phyloP scores from a whole-genome alignment of 2,797 vertebrate genomes.

The Chiloscyllium punctatum region DNA sequence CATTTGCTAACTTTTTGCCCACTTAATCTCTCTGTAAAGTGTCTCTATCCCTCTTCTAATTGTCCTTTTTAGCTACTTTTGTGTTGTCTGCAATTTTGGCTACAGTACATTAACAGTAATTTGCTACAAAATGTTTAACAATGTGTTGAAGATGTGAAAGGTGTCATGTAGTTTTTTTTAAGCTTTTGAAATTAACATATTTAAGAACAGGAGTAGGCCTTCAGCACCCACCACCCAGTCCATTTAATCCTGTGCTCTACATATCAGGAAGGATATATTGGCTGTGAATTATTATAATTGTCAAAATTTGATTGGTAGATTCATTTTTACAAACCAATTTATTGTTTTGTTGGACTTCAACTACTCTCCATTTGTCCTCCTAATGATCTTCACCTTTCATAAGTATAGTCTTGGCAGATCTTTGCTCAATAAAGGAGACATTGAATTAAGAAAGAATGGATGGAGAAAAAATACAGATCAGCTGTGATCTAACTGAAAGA shows the following conservation, averaged over 20 bases:
- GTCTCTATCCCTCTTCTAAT: too few species aligned
- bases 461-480: not conserved
- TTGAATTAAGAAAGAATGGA: not conserved
- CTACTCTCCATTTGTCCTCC: too few species aligned
- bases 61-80: too few species aligned
- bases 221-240: not conserved
- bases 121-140: not conserved
- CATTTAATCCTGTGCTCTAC: not conserved
- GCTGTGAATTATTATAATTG: not conserved
- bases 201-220: not conserved
- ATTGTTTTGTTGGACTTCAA: too few species aligned
- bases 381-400: too few species aligned
- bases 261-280: not conserved
- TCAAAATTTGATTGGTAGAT: not conserved
- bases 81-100: too few species aligned
- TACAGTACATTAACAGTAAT: not conserved
- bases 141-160: not conserved
- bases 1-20: too few species aligned
- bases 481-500: not conserved
- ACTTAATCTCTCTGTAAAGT: too few species aligned
- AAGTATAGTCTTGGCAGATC: not conserved
- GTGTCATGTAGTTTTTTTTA: not conserved
- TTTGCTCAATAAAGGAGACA: too few species aligned
- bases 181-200: not conserved
- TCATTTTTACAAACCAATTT: not conserved